These are phyloP conservation scores for Hyles vespertilio DNA, from an alignment of 1,140 invertebrate genomes.

Conservation along the genomic window DNA sequence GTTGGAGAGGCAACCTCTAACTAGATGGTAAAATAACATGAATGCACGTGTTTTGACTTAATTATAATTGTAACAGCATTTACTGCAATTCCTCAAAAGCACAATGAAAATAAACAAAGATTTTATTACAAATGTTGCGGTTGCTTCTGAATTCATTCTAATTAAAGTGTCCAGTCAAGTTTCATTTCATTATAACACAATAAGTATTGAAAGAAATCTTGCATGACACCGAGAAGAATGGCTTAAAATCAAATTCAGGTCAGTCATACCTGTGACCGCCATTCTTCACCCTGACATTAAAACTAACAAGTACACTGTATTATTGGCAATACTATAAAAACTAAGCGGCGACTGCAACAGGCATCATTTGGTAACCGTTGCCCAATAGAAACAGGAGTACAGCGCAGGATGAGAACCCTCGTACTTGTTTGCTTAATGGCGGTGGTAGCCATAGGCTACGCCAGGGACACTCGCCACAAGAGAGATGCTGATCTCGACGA, in stretches of 20 bases:
- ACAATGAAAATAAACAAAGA: background rate
- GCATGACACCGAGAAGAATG: background rate
- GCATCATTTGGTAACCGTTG: constrained; percentile 67
- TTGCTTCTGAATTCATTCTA: no score
- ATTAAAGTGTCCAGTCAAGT: background rate
- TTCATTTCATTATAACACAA: background rate
- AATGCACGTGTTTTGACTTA: no score
- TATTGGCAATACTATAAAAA: constrained; percentile 73
- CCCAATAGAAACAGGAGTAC: constrained; percentile 41
- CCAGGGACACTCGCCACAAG: constrained; percentile 48
- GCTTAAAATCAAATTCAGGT: constrained; percentile 48
- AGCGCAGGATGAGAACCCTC: constrained; percentile 48
- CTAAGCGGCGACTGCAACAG: constrained; percentile 48
- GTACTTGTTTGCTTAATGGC: constrained; percentile 39
- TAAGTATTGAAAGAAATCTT: background rate
- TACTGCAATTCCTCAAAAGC: no score
- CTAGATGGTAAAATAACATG: no score
- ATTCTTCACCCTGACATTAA: constrained; percentile 67
- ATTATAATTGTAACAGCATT: no score
- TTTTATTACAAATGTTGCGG: background rate
- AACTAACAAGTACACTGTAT: constrained; percentile 39
- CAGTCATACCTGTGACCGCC: constrained; percentile 46
- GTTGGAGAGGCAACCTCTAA: no score
- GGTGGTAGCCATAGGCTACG: constrained; percentile 31
- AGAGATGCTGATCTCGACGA: constrained; percentile 73